Evolutionary conservation across 2,113 vertebrate species (phyloP).

Genomic region (Astur gentilis): DNA sequence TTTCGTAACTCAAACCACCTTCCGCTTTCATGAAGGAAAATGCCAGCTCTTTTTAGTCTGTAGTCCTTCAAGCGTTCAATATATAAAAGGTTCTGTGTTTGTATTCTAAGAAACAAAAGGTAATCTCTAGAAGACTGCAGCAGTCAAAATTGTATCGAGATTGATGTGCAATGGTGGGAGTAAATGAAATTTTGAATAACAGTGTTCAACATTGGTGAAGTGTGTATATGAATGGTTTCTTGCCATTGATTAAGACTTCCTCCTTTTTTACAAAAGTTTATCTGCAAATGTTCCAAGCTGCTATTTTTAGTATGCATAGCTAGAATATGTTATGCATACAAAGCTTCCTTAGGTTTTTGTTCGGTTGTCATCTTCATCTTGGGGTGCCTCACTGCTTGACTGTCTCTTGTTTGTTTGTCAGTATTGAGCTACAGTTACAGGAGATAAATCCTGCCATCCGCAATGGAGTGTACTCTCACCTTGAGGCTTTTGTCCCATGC

Average conservation of each 20-base stretch:
- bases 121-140: not conserved
- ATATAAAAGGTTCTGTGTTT: not conserved
- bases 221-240: not conserved
- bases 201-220: not conserved
- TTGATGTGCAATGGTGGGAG: not conserved
- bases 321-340: not conserved
- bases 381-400: not conserved
- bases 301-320: not conserved
- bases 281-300: not conserved
- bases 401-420: conserved; percentile 62
- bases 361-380: not conserved
- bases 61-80: not conserved
- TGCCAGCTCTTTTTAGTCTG: not conserved
- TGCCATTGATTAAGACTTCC: not conserved
- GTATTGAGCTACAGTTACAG: conserved; percentile 96
- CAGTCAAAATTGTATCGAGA: not conserved
- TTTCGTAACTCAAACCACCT: not conserved
- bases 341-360: not conserved
- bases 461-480: conserved; percentile 86
- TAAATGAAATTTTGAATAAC: not conserved
- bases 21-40: not conserved
- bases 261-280: not conserved
- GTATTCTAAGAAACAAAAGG: not conserved
- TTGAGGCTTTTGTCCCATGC: conserved; percentile 96
- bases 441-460: conserved; percentile 83